phyloP scores from a whole-genome alignment of 2,113 vertebrate species.

The Sapajus apella region DNA sequence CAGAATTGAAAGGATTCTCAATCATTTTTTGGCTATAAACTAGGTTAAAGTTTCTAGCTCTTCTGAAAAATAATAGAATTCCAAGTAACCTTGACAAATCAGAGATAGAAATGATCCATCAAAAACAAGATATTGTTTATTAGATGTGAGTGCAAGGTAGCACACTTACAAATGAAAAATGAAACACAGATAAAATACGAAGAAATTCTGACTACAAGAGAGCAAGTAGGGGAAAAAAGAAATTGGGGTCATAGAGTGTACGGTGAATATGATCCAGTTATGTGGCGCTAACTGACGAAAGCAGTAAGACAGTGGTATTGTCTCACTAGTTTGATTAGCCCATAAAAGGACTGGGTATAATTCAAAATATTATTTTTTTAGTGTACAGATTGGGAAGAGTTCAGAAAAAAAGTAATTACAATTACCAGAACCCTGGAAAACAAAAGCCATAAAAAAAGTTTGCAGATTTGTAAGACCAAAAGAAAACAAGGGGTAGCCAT shows the following conservation, averaged over 20 bases:
- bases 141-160: not conserved
- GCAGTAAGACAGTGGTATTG: not conserved
- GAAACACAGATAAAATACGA: not conserved
- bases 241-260: not conserved
- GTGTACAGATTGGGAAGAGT: not conserved
- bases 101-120: slow-evolving; percentile 28
- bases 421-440: slow-evolving; percentile 17
- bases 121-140: slow-evolving; percentile 12
- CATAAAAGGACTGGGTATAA: not conserved
- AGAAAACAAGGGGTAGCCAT: not conserved
- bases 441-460: not conserved
- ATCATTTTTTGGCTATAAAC: slow-evolving; percentile 39
- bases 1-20: slow-evolving; percentile 46
- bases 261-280: not conserved
- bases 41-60: slow-evolving; percentile 20
- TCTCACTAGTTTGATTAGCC: not conserved
- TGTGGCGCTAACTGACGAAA: not conserved
- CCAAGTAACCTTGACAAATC: slow-evolving; percentile 8
- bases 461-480: not conserved
- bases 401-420: slow-evolving; percentile 10
- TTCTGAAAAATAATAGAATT: slow-evolving; percentile 48
- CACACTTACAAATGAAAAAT: slow-evolving; percentile 31
- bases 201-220: not conserved
- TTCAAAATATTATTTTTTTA: not conserved
- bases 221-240: not conserved